Conservation (phyloP, 2,797 vertebrate genomes). For the Tenualosa thibaudeaui region DNA sequence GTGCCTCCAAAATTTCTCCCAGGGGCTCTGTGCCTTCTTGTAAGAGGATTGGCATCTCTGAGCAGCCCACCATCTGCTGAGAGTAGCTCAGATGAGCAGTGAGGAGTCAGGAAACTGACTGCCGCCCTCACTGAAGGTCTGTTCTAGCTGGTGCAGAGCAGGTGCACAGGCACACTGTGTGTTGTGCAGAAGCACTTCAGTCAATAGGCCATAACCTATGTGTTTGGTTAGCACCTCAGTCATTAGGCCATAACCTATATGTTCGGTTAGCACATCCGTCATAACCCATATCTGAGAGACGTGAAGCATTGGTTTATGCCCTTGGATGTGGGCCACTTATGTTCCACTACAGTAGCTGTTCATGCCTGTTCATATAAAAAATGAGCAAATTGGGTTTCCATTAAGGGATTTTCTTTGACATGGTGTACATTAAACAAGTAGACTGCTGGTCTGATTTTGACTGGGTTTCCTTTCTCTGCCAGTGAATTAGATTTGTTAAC, state of each 20-base stretch:
- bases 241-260: no score
- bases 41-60: conserved; percentile 65
- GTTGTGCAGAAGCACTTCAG: no score
- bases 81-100: not conserved
- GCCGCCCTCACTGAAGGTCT: not conserved
- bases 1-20: not conserved
- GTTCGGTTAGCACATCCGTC: no score
- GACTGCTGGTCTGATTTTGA: not conserved
- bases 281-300: no score
- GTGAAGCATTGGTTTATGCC: no score
- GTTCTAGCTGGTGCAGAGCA: not conserved
- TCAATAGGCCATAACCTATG: no score
- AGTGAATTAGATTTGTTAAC: not conserved
- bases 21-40: conserved; percentile 26
- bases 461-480: not conserved
- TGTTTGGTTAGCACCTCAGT: no score
- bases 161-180: no score
- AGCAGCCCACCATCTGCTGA: conserved; percentile 62
- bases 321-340: no score
- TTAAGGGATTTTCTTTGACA: not conserved
- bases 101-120: not conserved
- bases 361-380: not conserved
- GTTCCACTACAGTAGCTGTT: no score
- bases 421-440: not conserved
- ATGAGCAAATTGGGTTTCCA: not conserved